A percentile compares a stretch with the other conserved stretches of the same genome.
phyloP scores from a whole-genome alignment of 1,140 invertebrate genomes.

The Lucilia cuprina region DNA sequence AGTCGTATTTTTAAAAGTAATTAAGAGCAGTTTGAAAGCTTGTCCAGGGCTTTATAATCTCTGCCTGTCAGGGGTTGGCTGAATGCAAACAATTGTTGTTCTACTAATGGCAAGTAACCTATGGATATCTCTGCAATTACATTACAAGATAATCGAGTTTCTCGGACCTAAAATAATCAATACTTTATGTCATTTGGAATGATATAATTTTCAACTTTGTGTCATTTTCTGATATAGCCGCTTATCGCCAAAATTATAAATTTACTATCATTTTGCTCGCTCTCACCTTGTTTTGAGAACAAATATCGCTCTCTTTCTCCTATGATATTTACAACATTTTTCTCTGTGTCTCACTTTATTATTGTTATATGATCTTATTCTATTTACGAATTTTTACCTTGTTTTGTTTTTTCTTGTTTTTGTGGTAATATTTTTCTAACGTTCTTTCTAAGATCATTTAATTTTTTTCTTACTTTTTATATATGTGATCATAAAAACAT shows the following conservation, averaged over 20 bases:
- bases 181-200: too few species aligned
- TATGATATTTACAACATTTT: not conserved
- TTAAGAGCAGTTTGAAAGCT: too few species aligned
- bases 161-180: too few species aligned
- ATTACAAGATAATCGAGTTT: too few species aligned
- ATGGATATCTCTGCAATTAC: too few species aligned
- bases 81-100: too few species aligned
- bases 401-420: not conserved
- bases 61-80: too few species aligned
- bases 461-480: not conserved
- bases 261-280: not conserved
- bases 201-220: too few species aligned
- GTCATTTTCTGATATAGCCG: not conserved
- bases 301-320: not conserved
- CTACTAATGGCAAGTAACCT: too few species aligned
- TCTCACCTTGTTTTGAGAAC: not conserved
- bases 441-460: not conserved
- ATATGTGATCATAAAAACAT: not conserved
- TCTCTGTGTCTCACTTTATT: not conserved
- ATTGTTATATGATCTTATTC: not conserved
- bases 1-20: too few species aligned
- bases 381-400: not conserved
- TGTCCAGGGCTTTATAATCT: too few species aligned
- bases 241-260: not conserved
- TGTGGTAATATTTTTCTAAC: not conserved